These are phyloP conservation scores for Poecile montanus DNA, from an alignment of 2,797 vertebrate genomes.

Conservation along the genomic window DNA sequence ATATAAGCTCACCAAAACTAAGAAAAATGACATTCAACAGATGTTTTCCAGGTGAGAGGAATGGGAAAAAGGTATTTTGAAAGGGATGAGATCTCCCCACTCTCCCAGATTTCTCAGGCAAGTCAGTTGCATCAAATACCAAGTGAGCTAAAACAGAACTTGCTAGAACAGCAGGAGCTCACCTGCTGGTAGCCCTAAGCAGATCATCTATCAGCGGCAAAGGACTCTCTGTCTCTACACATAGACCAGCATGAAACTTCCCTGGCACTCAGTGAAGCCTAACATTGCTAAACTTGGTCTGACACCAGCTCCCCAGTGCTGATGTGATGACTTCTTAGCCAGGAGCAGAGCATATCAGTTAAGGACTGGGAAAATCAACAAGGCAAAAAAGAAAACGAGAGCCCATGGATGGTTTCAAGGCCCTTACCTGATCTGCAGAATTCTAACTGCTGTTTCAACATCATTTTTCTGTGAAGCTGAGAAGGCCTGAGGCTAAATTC, in stretches of 20 bases:
- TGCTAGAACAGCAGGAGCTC: background rate
- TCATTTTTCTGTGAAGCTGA: background rate
- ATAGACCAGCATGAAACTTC: background rate
- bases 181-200: background rate
- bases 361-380: background rate
- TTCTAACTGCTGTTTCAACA: background rate
- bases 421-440: background rate
- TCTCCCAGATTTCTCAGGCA: background rate
- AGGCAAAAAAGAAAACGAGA: background rate
- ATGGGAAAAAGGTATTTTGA: background rate
- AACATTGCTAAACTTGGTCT: background rate
- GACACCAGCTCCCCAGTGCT: background rate
- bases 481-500: background rate
- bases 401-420: background rate
- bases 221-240: background rate
- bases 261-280: background rate
- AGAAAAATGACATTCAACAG: background rate
- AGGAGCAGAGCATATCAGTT: background rate
- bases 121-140: background rate
- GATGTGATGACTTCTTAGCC: background rate
- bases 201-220: background rate
- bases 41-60: background rate
- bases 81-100: background rate
- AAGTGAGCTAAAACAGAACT: background rate
- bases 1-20: background rate